Conservation (phyloP, 2,113 vertebrate species). For the Erpornis zantholeuca region DNA sequence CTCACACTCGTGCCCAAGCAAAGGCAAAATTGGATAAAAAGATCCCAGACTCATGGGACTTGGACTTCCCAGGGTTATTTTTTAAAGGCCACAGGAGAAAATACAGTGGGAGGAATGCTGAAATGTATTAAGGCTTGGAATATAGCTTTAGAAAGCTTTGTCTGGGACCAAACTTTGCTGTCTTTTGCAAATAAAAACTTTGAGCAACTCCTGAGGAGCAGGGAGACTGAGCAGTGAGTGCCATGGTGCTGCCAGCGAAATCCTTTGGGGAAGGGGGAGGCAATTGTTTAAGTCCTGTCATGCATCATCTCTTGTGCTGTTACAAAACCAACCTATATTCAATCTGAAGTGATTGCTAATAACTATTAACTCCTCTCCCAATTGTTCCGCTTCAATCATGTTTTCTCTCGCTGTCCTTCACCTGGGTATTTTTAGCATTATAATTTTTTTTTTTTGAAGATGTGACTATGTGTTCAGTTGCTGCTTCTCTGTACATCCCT, state of each 20-base stretch:
- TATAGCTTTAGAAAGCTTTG: not conserved
- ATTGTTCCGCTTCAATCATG: conserved; percentile 58
- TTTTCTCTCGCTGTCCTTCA: conserved; percentile 62
- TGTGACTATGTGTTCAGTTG: conserved; percentile 42
- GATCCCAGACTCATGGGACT: not conserved
- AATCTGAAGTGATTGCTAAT: conserved; percentile 48
- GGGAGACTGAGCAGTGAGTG: not conserved
- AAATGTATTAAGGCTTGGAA: not conserved
- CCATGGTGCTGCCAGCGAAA: not conserved
- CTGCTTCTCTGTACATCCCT: conserved; percentile 28
- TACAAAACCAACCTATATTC: conserved; percentile 60
- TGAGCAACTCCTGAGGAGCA: not conserved
- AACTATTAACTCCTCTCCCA: conserved; percentile 56
- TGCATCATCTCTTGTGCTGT: conserved; percentile 35
- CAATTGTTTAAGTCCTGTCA: conserved; percentile 57
- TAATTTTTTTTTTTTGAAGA: not conserved
- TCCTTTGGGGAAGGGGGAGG: not conserved
- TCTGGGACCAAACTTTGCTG: not conserved
- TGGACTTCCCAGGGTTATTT: not conserved
- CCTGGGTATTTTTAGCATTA: conserved; percentile 45
- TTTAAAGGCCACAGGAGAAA: not conserved
- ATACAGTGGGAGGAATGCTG: not conserved
- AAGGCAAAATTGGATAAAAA: not conserved
- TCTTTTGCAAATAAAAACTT: not conserved
- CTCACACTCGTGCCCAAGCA: not conserved